phyloP scores from a whole-genome alignment of 2,113 vertebrate species.

The Catagonus wagneri region DNA sequence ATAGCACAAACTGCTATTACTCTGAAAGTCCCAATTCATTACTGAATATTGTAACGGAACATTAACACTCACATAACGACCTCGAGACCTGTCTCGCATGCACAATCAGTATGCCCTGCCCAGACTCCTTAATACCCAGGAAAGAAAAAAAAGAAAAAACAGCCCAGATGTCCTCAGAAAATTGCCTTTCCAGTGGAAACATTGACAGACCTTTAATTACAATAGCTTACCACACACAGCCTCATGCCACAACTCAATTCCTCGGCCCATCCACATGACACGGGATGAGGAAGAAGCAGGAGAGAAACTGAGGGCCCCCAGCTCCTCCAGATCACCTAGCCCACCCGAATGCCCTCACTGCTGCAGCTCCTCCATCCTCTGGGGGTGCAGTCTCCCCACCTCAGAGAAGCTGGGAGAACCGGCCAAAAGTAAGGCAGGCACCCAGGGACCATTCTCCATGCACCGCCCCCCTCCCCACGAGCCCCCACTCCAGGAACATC shows the following conservation, averaged over 20 bases:
- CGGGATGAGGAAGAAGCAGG: not conserved
- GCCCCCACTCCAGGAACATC: not conserved
- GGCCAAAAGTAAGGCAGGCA: not conserved
- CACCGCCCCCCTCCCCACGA: not conserved
- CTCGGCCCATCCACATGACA: not conserved
- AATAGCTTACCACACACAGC: not conserved
- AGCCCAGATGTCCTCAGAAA: constrained; percentile 72
- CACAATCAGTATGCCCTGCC: constrained; percentile 80
- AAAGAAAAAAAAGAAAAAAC: not conserved
- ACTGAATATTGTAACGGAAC: constrained; percentile 83
- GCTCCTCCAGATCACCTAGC: not conserved
- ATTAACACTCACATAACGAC: constrained; percentile 84
- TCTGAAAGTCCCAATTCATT: constrained; percentile 87
- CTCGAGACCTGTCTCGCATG: constrained; percentile 85
- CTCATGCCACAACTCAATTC: constrained; percentile 28
- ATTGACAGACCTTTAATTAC: constrained; percentile 72
- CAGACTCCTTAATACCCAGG: not conserved
- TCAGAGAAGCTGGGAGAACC: not conserved
- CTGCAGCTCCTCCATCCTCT: not conserved
- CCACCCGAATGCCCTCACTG: not conserved
- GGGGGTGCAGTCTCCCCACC: not conserved
- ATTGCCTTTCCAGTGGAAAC: constrained; percentile 76
- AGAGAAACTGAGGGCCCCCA: no score
- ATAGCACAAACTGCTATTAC: constrained; percentile 79
- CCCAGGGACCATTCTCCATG: not conserved